Percentiles rank a stretch among this genome's conserved stretches.
Conservation (phyloP, 2,797 vertebrate genomes). For the Geotria australis region DNA sequence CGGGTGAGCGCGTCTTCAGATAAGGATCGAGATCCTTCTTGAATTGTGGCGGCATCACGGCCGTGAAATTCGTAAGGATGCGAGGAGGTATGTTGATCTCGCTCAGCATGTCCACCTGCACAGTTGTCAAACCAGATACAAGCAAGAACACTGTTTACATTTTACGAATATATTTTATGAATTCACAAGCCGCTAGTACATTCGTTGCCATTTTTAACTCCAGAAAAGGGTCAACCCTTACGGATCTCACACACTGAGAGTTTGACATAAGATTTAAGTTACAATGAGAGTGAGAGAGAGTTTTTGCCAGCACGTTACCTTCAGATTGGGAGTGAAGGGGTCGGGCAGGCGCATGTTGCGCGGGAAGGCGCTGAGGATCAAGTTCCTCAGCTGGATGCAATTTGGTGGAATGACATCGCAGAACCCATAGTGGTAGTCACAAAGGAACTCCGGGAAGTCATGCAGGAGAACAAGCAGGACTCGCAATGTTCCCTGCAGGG, state of each 20-base stretch:
- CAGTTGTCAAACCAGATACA: neutral
- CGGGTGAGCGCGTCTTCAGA: constrained; percentile 85
- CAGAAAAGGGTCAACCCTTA: too few relatives aligned
- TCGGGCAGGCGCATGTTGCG: constrained; percentile 99
- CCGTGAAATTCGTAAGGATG: constrained; percentile 94
- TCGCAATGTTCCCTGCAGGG: constrained; percentile 53
- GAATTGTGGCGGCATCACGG: constrained; percentile 95
- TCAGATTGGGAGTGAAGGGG: constrained; percentile 90
- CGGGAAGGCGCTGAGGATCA: constrained; percentile 99
- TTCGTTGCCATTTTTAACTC: too few relatives aligned
- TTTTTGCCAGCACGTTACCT: constrained; percentile 22
- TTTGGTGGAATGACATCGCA: constrained; percentile 97
- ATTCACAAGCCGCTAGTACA: too few relatives aligned
- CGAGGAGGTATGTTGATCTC: constrained; percentile 96
- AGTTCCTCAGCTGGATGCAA: constrained; percentile 93
- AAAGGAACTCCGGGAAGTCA: constrained; percentile 96
- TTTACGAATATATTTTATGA: too few relatives aligned
- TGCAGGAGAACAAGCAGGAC: constrained; percentile 84
- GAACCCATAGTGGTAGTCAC: constrained; percentile 97
- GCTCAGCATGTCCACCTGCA: constrained; percentile 90
- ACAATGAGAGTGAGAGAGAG: neutral
- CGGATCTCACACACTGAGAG: too few relatives aligned
- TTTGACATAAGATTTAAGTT: too few relatives aligned
- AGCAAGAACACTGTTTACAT: too few relatives aligned
- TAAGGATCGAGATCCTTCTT: constrained; percentile 98